Base-by-base conservation (phyloP, 2,888 invertebrate genomes). In the Lasioglossum marginatum region DNA sequence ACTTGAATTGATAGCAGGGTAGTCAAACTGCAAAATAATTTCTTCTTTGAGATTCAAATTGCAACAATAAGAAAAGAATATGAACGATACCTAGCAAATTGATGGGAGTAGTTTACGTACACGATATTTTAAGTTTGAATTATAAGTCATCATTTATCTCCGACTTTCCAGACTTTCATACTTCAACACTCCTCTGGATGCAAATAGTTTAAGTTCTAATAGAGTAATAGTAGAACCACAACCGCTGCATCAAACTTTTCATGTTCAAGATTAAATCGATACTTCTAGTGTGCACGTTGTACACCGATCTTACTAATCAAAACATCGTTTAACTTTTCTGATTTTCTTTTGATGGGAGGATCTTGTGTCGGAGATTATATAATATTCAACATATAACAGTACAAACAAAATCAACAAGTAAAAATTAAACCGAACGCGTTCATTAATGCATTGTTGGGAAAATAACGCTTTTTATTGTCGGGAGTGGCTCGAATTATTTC, bases 161-260 rank as follows among this genome's bases (percentile, higher is more conserved):
- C 4, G 57, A 57, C 57, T n/a, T 57, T 57, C 10, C 57, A 1
- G n/a, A 57, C 57, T 57, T 57, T 57, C 52, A n/a, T 52, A 10
- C n/a, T n/a, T 52, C 10, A 57, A 57, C n/a, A n/a, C 52, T n/a
- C n/a, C n/a, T 57, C 57, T 57, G n/a, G 12, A 57, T n/a, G 57
- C n/a, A 57, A 57, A 57, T n/a, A 57, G 57, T 57, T 57, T 57
- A 57, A 57, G n/a, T 57, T 57, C 57, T 57, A 57, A 57, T 57
- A 57, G 23, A 57, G 23, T 57, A 57, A n/a, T 23, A 4, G 57
- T 12, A 57, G 57, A 52, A 57, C 57, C 57, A 57, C 57, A 57
- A 57, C 57, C 57, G 10, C n/a, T n/a, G 57, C 57, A n/a, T 52
- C n/a, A n/a, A 57, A 57, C 57, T 57, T 57, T 57, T n/a, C 57